Percentiles rank a stretch among this genome's conserved stretches.
Evolutionary conservation across 2,888 invertebrate species (phyloP).

Genomic region (Leptopilina drosophilae): DNA sequence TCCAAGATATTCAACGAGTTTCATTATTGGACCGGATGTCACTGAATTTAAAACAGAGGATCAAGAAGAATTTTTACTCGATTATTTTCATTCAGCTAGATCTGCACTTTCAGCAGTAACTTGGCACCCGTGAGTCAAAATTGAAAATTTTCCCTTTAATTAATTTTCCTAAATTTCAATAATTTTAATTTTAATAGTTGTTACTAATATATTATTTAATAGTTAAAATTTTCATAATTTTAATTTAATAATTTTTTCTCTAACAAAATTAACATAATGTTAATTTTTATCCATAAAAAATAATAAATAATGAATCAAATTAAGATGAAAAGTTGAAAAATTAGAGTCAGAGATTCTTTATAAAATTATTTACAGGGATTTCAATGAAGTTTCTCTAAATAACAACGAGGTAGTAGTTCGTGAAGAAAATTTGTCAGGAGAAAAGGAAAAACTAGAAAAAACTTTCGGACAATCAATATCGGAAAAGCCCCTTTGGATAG

Average conservation of each 20-base stretch:
- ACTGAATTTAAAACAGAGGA: constrained; percentile 66
- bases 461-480: constrained; percentile 62
- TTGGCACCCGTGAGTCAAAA: constrained; percentile 84
- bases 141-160: not conserved
- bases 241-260: too few relatives aligned
- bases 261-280: too few relatives aligned
- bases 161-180: too few relatives aligned
- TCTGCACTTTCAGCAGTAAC: constrained; percentile 83
- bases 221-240: too few relatives aligned
- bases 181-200: too few relatives aligned
- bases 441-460: constrained; percentile 64
- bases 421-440: constrained; percentile 63
- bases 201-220: too few relatives aligned
- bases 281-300: too few relatives aligned
- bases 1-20: constrained; percentile 74
- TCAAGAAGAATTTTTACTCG: constrained; percentile 73
- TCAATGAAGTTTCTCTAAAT: constrained; percentile 62
- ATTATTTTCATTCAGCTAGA: constrained; percentile 77
- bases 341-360: not conserved
- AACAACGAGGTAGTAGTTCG: constrained; percentile 62
- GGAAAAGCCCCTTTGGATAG: constrained; percentile 76
- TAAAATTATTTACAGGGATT: constrained; percentile 57
- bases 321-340: not conserved
- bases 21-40: constrained; percentile 77
- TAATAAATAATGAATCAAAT: too few relatives aligned